Conservation (phyloP, 2,113 vertebrate genomes). For the Siphamia tubifer region DNA sequence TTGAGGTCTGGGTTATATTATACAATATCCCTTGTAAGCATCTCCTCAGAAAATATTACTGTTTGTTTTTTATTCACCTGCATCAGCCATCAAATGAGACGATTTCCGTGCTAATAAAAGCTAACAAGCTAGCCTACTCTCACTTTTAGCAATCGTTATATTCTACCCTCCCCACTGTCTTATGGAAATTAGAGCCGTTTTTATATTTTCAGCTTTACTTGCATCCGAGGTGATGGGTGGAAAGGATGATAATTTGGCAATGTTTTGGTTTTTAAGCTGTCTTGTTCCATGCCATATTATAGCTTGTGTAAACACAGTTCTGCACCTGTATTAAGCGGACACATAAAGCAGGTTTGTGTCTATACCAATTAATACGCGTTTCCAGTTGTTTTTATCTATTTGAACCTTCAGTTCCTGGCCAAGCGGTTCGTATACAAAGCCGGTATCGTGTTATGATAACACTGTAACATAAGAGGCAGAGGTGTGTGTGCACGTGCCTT, state of each 20-base stretch:
- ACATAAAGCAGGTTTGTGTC: too few species aligned
- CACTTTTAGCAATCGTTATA: neutral
- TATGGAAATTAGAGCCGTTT: too few species aligned
- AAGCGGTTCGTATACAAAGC: neutral
- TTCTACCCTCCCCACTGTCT: neutral
- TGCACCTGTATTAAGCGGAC: too few species aligned
- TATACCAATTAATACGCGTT: too few species aligned
- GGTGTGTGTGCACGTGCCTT: neutral
- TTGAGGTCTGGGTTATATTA: fast-evolving
- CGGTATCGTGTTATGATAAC: too few species aligned
- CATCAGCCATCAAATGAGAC: neutral
- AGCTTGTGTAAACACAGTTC: too few species aligned
- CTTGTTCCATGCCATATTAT: neutral
- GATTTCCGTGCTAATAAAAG: conserved; percentile 22
- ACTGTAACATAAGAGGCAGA: too few species aligned
- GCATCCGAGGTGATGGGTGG: neutral
- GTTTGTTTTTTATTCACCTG: neutral
- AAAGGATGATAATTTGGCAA: neutral
- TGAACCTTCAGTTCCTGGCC: neutral
- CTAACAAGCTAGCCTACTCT: conserved; percentile 44
- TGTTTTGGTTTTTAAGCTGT: neutral
- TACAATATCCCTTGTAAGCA: neutral
- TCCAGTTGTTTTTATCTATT: too few species aligned
- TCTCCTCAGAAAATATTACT: neutral
- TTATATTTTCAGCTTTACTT: too few species aligned